Conservation (phyloP, 2,888 invertebrate species). For the Caradrina clavipalpis region DNA sequence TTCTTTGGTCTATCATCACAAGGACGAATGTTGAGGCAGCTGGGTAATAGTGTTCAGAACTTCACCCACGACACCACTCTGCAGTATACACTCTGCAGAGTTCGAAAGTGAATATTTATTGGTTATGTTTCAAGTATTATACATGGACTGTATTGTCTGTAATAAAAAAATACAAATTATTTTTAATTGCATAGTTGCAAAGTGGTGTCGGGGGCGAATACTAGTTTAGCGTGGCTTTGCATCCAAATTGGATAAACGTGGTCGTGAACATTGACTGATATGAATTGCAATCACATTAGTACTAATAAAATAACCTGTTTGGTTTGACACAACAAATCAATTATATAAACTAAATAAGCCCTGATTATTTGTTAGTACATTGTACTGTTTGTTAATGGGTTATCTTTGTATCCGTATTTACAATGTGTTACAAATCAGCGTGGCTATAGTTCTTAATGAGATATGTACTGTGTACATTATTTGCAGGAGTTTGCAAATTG, state of each 20-base stretch:
- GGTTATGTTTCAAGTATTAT: slow-evolving; percentile 59
- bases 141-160: slow-evolving; percentile 35
- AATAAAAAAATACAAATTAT: slow-evolving; percentile 50
- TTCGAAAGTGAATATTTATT: slow-evolving; percentile 55
- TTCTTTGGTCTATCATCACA: slow-evolving; percentile 72
- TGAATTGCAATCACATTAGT: slow-evolving; percentile 64
- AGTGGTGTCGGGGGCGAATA: slow-evolving; percentile 47
- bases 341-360: slow-evolving; percentile 40
- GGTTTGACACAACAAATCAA: slow-evolving; percentile 50
- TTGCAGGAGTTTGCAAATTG: slow-evolving; percentile 15
- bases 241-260: slow-evolving; percentile 54
- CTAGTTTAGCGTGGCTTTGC: slow-evolving; percentile 50
- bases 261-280: slow-evolving; percentile 59
- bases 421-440: slow-evolving; percentile 52
- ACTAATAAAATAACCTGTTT: slow-evolving; percentile 51
- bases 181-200: slow-evolving; percentile 39
- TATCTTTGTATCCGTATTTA: slow-evolving; percentile 26
- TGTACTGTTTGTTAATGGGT: slow-evolving; percentile 42
- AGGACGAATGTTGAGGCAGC: slow-evolving; percentile 68
- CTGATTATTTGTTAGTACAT: slow-evolving; percentile 42
- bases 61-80: slow-evolving; percentile 36
- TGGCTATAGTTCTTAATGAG: slow-evolving; percentile 21
- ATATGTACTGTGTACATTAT: slow-evolving; percentile 62
- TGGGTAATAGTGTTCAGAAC: slow-evolving; percentile 52
- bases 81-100: slow-evolving; percentile 25